These are phyloP conservation scores for Holcopasites calliopsidis DNA, from an alignment of 1,140 invertebrate genomes.

Conservation along the genomic window DNA sequence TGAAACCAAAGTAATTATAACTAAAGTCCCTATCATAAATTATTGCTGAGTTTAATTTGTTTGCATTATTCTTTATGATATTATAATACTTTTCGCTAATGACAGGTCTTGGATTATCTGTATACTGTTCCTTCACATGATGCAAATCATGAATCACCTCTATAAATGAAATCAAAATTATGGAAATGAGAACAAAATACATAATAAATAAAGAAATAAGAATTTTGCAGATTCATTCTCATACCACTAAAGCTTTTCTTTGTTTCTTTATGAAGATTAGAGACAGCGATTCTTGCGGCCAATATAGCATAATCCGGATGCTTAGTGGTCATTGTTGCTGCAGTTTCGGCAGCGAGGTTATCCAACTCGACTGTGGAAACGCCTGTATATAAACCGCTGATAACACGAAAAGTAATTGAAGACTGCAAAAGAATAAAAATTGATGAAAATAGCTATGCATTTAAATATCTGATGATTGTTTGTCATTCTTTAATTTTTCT, in stretches of 20 bases:
- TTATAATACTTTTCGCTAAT: slow-evolving; percentile 92
- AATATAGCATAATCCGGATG: slow-evolving; percentile 98
- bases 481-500: too few species aligned
- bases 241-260: slow-evolving; percentile 93
- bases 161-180: slow-evolving; percentile 71
- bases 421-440: slow-evolving; percentile 79
- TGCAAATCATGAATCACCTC: slow-evolving; percentile 96
- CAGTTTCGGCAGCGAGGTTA: slow-evolving; percentile 97
- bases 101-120: slow-evolving; percentile 87
- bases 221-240: slow-evolving; percentile 27
- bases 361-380: slow-evolving; percentile 98
- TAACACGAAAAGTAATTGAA: slow-evolving; percentile 92
- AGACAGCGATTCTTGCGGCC: slow-evolving; percentile 97
- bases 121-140: slow-evolving; percentile 87
- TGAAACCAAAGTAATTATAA: slow-evolving; percentile 99
- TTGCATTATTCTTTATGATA: slow-evolving; percentile 93
- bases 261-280: slow-evolving; percentile 98
- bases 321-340: slow-evolving; percentile 96
- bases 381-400: slow-evolving; percentile 96
- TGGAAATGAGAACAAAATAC: slow-evolving; percentile 4
- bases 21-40: slow-evolving; percentile 98
- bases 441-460: neutral
- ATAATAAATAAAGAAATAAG: slow-evolving; percentile 6
- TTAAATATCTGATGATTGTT: too few species aligned
- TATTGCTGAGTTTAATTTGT: slow-evolving; percentile 95